A percentile compares a stretch with the other conserved stretches of the same genome.
Conservation (phyloP, 2,797 vertebrate species). For the Sebastes baramenuke region DNA sequence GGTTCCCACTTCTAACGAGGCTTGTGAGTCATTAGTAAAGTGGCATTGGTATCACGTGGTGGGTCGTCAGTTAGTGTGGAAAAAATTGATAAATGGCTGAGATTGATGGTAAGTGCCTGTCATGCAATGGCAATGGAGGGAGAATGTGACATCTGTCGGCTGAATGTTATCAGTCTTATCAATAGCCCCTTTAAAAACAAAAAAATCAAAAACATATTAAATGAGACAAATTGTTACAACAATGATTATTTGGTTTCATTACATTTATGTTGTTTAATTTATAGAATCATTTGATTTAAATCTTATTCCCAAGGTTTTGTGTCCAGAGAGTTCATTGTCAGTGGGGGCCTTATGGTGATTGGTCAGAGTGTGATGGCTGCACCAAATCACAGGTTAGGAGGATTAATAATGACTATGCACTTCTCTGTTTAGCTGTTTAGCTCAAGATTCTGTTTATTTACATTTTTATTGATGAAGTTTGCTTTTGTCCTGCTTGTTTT, state of each 20-base stretch:
- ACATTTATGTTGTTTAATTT: not conserved
- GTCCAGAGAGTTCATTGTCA: conserved; percentile 78
- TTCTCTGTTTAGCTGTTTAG: not conserved
- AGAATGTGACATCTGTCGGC: too few species aligned
- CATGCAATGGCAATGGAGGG: too few species aligned
- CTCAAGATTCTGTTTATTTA: not conserved
- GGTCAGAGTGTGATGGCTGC: conserved; percentile 92
- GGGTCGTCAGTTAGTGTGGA: too few species aligned
- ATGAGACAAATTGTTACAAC: not conserved
- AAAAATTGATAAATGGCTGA: too few species aligned
- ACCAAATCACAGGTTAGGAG: conserved; percentile 86
- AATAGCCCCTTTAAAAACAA: not conserved
- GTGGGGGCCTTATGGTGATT: conserved; percentile 87
- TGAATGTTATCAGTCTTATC: too few species aligned
- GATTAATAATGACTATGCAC: not conserved
- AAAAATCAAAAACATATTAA: not conserved
- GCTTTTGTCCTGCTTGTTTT: not conserved
- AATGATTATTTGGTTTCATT: not conserved
- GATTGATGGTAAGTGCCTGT: too few species aligned
- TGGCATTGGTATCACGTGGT: too few species aligned
- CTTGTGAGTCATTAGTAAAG: too few species aligned
- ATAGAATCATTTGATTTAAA: not conserved
- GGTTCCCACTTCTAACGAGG: too few species aligned
- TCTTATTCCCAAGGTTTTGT: conserved; percentile 56
- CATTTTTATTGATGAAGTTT: too few species aligned